phyloP scores from a whole-genome alignment of 2,113 vertebrate genomes.

The Meriones unguiculatus region DNA sequence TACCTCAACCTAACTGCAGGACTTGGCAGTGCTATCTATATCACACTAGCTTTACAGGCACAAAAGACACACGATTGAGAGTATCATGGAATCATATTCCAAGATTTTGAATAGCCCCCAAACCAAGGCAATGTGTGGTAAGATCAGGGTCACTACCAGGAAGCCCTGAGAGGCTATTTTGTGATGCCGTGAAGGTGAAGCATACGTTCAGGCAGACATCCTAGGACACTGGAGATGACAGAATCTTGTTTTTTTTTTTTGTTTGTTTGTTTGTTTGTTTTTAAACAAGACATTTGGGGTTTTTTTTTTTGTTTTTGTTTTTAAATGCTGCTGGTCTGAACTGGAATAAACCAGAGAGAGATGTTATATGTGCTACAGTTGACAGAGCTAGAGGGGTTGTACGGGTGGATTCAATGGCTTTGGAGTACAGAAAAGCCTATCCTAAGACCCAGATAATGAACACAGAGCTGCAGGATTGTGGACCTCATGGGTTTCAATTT shows the following conservation, averaged over 20 bases:
- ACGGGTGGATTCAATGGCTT: background rate
- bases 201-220: background rate
- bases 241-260: no score
- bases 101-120: background rate
- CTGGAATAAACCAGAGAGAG: background rate
- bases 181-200: background rate
- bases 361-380: background rate
- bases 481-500: background rate
- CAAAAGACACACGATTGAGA: background rate
- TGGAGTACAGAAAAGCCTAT: background rate
- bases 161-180: background rate
- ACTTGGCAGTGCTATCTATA: background rate
- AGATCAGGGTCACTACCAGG: background rate
- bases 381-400: background rate
- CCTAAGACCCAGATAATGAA: background rate
- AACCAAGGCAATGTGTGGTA: background rate
- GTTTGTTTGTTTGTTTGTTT: no score
- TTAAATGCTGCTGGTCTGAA: background rate
- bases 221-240: background rate
- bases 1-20: background rate
- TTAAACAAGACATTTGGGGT: no score
- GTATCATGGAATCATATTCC: no score
- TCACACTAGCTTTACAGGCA: background rate
- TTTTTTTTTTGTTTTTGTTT: no score
- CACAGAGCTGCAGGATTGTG: background rate